phyloP scores from a whole-genome alignment of 2,797 vertebrate species.

The Acipenser transmontanus region DNA sequence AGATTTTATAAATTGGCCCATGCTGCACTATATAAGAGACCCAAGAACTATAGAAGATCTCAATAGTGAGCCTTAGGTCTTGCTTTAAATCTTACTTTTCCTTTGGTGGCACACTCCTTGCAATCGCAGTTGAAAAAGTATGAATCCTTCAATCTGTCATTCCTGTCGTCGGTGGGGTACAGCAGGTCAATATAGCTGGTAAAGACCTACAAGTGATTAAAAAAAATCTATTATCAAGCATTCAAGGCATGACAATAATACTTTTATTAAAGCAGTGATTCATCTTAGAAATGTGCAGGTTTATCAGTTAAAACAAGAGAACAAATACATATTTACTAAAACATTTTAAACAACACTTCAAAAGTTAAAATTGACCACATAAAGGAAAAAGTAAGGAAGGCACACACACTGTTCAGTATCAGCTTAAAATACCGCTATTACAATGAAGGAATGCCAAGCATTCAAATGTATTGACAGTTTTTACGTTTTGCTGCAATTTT shows the following conservation, averaged over 20 bases:
- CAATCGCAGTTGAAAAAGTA: constrained; percentile 94
- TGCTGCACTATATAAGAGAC: background rate
- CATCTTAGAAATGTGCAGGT: background rate
- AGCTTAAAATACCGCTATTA: no score
- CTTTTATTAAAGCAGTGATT: background rate
- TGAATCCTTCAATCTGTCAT: constrained; percentile 79
- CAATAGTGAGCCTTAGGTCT: background rate
- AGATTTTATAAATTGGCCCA: background rate
- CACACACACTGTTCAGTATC: no score
- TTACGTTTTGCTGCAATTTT: no score
- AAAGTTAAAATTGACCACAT: no score
- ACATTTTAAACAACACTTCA: no score
- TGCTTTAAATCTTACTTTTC: constrained; percentile 65
- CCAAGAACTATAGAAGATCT: constrained; percentile 3
- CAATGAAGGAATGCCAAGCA: no score
- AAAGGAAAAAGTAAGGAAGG: no score
- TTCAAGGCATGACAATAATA: background rate
- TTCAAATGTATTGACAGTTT: no score
- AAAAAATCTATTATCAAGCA: background rate
- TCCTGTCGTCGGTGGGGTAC: constrained; percentile 93
- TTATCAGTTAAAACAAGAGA: background rate
- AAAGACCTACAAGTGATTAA: constrained; percentile 63
- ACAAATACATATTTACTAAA: no score
- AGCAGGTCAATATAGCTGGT: constrained; percentile 96
- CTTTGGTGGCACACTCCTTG: constrained; percentile 76